Evolutionary conservation across 2,888 invertebrate genomes (phyloP).

Genomic region (Clitarchus hookeri): DNA sequence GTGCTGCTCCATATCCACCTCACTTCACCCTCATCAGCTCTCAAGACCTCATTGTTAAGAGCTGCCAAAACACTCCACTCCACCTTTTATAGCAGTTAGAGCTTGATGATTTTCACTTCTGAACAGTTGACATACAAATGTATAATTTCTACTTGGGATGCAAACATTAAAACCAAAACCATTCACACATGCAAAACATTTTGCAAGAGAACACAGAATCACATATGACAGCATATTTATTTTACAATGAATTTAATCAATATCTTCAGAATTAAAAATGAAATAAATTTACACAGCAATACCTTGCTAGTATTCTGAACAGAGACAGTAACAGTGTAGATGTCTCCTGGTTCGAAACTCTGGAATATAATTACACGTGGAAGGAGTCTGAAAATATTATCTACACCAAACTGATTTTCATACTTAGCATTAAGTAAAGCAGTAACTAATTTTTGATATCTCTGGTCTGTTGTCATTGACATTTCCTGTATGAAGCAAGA

Average conservation of each 20-base stretch:
- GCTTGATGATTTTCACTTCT: too few relatives aligned
- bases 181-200: too few relatives aligned
- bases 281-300: slow-evolving; percentile 32
- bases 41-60: too few relatives aligned
- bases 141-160: too few relatives aligned
- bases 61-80: too few relatives aligned
- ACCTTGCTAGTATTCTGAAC: slow-evolving; percentile 65
- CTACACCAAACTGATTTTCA: not conserved
- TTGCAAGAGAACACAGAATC: too few relatives aligned
- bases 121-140: too few relatives aligned
- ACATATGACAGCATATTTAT: too few relatives aligned
- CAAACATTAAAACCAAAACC: too few relatives aligned
- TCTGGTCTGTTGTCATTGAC: slow-evolving; percentile 32
- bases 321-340: slow-evolving; percentile 58
- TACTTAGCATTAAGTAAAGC: not conserved
- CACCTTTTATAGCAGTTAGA: too few relatives aligned
- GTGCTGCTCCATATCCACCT: too few relatives aligned
- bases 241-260: not conserved
- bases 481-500: slow-evolving; percentile 42
- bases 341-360: slow-evolving; percentile 61
- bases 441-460: slow-evolving; percentile 30
- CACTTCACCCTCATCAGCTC: too few relatives aligned
- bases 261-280: slow-evolving; percentile 53
- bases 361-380: slow-evolving; percentile 65
- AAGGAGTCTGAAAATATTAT: slow-evolving; percentile 39